Evolutionary conservation across 2,888 invertebrate genomes (phyloP).

Genomic region (Linyphia triangularis): DNA sequence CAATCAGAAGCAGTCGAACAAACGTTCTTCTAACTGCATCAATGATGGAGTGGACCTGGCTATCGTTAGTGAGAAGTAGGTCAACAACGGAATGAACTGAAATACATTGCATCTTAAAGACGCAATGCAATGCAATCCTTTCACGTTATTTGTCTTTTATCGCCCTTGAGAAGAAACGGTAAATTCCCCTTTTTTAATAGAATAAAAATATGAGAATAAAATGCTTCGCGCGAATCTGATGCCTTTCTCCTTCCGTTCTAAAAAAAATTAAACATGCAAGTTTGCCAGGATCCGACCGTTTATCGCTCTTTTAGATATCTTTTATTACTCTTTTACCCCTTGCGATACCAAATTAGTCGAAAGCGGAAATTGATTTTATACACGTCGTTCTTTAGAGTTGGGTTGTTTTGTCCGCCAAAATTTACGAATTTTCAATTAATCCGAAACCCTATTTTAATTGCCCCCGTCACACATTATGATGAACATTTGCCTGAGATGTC

Average conservation of each 20-base stretch:
- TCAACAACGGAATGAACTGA: neutral
- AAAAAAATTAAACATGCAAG: neutral
- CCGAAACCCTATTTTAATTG: no score
- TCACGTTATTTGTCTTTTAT: neutral
- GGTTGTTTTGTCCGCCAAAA: no score
- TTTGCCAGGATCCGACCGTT: neutral
- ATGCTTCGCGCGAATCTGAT: neutral
- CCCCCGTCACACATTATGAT: no score
- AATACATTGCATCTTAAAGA: slow-evolving; percentile 3
- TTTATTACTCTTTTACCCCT: no score
- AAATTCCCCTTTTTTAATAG: slow-evolving; percentile 2
- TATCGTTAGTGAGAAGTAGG: slow-evolving; percentile 5
- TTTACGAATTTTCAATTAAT: no score
- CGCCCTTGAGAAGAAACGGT: slow-evolving; percentile 23
- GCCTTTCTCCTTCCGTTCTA: neutral
- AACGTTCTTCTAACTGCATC: no score
- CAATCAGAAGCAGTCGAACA: no score
- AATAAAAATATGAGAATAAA: neutral
- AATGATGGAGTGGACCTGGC: neutral
- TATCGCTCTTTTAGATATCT: neutral
- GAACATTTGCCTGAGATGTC: no score
- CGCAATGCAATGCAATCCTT: slow-evolving; percentile 16
- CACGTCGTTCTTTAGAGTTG: no score
- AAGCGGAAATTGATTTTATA: no score
- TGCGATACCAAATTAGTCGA: no score